Base-by-base conservation (phyloP, 2,113 vertebrate species). In the Pogona vitticeps region DNA sequence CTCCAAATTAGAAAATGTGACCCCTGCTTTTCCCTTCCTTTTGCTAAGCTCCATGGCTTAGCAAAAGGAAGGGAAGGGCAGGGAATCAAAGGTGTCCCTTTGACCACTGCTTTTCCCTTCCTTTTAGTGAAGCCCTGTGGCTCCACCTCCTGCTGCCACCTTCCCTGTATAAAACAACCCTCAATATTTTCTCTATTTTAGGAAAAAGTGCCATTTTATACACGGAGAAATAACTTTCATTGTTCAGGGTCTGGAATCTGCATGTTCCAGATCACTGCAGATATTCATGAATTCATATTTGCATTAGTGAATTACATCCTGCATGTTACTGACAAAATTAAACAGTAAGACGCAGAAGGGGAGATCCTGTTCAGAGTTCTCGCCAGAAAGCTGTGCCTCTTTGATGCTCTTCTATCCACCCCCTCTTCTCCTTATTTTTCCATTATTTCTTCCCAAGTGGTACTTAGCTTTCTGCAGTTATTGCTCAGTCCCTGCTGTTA, bases 231-330 rank as follows among this genome's bases (percentile, higher is more conserved):
- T n/a, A 52, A 52, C 46, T 52, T 10, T 68, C 46, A 36, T 52
- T 70, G 36, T 28, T 70, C 67, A 28, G 36, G 73, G 36, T 21
- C 23, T 83, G 38, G 68, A 38, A 73, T 75, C 36, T 40, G 28
- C 26, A 73, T 8, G 18, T 20, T 31, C 28, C 82, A 84, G 31
- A 63, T 63, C 31, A 36, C 38, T 17, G 18, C 38, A 84, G 20
- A 31, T 75, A 6, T 61, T 3, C 38, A 75, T 31, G 59, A 12
- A 84, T 63, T 40, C 31, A 73, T 82, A 87, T 85, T n/a, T 83
- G 88, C 79, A 90, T 87, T 58, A 86, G 70, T 65, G 42, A n/a
- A 84, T 76, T 77, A 85, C 33, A 10, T 42, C 38, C 28, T 42
- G 9, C 28, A 63, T 15, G 61, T 61, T 21, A 21, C 56, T 75